These are phyloP conservation scores for Pilophorus perplexus DNA, from an alignment of 2,888 invertebrate genomes.

Conservation along the genomic window DNA sequence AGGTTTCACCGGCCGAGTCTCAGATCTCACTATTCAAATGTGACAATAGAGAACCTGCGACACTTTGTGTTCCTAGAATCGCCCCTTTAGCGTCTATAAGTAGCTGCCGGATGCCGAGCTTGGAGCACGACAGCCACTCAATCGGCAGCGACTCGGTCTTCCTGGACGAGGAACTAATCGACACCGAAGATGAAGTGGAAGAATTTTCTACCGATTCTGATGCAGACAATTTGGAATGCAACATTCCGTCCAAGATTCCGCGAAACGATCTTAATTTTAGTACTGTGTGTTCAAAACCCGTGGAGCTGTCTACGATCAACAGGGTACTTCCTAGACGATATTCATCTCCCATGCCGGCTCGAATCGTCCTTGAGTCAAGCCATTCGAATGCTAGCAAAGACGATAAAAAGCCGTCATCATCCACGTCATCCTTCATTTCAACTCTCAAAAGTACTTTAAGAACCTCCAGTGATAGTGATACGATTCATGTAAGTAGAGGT, in stretches of 20 bases:
- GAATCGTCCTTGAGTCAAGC: neutral
- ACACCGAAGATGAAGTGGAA: slow-evolving; percentile 81
- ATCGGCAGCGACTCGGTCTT: slow-evolving; percentile 79
- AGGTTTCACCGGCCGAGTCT: slow-evolving; percentile 76
- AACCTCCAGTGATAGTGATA: slow-evolving; percentile 46
- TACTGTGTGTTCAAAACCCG: slow-evolving; percentile 33
- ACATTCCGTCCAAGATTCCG: slow-evolving; percentile 44
- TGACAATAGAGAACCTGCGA: slow-evolving; percentile 40
- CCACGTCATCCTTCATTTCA: slow-evolving; percentile 27
- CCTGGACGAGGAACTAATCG: slow-evolving; percentile 63
- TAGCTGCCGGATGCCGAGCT: slow-evolving; percentile 54
- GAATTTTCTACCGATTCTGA: slow-evolving; percentile 82
- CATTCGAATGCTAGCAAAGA: neutral
- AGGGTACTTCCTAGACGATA: slow-evolving; percentile 43
- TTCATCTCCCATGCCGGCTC: slow-evolving; percentile 41
- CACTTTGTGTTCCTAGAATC: slow-evolving; percentile 55
- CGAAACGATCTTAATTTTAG: slow-evolving; percentile 18
- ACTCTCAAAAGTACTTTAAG: slow-evolving; percentile 37
- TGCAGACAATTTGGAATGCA: slow-evolving; percentile 46
- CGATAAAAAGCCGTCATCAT: slow-evolving; percentile 15
- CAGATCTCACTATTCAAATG: slow-evolving; percentile 59
- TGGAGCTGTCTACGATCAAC: slow-evolving; percentile 38
- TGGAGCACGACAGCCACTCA: slow-evolving; percentile 55
- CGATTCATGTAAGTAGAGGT: slow-evolving; percentile 39
- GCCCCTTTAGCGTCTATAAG: slow-evolving; percentile 79